phyloP scores from a whole-genome alignment of 2,797 vertebrate species.

The Crax fasciolata region DNA sequence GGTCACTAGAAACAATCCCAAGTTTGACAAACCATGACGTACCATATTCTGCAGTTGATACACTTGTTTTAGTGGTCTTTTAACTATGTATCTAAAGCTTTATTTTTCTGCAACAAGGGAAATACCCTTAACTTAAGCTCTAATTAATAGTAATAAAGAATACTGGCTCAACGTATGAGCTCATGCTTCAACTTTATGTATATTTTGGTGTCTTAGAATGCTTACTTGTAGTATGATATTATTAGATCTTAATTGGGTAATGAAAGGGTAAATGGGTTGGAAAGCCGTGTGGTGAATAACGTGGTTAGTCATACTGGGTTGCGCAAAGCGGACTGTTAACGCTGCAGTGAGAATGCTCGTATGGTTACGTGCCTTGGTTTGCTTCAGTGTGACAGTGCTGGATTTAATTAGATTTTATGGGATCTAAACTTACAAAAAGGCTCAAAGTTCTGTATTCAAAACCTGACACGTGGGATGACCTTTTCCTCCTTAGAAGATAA shows the following conservation, averaged over 20 bases:
- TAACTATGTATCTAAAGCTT: not conserved
- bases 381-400: slow-evolving; percentile 53
- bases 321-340: slow-evolving; percentile 21
- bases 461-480: slow-evolving; percentile 37
- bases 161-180: not conserved
- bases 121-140: not conserved
- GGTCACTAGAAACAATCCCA: too few relatives aligned
- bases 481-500: slow-evolving; percentile 69
- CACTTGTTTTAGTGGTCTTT: not conserved
- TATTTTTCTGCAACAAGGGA: not conserved
- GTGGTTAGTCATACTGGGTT: slow-evolving; percentile 48
- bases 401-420: slow-evolving; percentile 77
- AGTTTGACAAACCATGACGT: not conserved
- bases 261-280: slow-evolving; percentile 65
- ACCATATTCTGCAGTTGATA: not conserved
- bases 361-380: slow-evolving; percentile 36
- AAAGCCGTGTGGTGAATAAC: slow-evolving; percentile 23
- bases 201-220: slow-evolving; percentile 16
- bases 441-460: slow-evolving; percentile 62
- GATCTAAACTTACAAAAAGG: slow-evolving; percentile 61
- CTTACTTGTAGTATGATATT: slow-evolving; percentile 7
- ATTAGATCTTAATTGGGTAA: slow-evolving; percentile 44
- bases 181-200: not conserved
- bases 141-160: not conserved
- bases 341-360: slow-evolving; percentile 37